A percentile compares a stretch with the other conserved stretches of the same genome.
These are phyloP conservation scores for Glossophaga mutica DNA, from an alignment of 2,797 vertebrate genomes.

Conservation along the genomic window DNA sequence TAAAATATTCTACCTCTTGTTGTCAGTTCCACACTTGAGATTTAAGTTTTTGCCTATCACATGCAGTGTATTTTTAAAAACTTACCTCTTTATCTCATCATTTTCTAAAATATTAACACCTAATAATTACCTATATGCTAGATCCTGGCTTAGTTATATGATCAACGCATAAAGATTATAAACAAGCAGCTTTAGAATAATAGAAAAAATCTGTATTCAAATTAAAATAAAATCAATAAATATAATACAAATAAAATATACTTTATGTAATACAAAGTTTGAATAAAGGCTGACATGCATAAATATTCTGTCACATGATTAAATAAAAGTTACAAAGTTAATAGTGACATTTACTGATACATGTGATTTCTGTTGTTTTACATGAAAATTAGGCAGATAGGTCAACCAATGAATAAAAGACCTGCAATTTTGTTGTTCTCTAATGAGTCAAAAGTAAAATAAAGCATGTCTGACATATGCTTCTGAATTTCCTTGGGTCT, in stretches of 20 bases:
- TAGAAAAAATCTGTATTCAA: constrained; percentile 14
- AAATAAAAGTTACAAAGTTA: constrained; percentile 19
- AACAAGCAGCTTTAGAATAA: constrained; percentile 34
- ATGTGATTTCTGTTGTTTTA: neutral
- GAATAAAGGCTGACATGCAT: constrained; percentile 25
- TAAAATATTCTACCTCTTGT: neutral
- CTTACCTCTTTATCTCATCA: neutral
- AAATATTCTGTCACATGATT: neutral
- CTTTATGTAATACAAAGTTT: neutral
- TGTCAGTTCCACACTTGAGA: neutral
- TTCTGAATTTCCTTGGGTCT: neutral
- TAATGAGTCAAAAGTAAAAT: constrained; percentile 31
- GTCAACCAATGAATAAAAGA: neutral
- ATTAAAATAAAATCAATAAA: constrained; percentile 28
- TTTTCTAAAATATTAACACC: constrained; percentile 27
- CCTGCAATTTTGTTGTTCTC: neutral
- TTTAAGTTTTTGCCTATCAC: neutral
- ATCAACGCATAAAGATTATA: neutral
- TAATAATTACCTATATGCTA: constrained; percentile 18
- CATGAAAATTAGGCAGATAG: constrained; percentile 11
- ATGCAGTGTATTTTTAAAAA: neutral
- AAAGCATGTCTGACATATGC: neutral
- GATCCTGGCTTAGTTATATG: neutral
- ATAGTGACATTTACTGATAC: constrained; percentile 27
- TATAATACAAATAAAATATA: constrained; percentile 14